Conservation (phyloP, 2,888 invertebrate genomes). For the Mimumesa dahlbomi region DNA sequence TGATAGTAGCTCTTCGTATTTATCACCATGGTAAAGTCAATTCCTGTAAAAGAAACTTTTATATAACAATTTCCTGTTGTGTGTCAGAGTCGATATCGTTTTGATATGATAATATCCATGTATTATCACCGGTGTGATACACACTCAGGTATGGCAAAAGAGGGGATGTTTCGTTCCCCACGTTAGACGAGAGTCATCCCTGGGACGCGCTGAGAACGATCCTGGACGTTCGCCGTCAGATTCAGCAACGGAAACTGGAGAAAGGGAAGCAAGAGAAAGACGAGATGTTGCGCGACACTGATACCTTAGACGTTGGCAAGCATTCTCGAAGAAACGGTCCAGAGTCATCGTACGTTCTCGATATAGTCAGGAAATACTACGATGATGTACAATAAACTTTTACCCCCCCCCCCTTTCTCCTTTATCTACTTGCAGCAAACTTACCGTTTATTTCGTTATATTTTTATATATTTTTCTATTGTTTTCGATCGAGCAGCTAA, state of each 20-base stretch:
- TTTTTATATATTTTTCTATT: neutral
- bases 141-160: conserved; percentile 70
- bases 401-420: neutral
- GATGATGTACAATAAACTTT: conserved; percentile 57
- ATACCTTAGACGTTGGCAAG: conserved; percentile 15
- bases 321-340: conserved; percentile 9
- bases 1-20: too few species aligned
- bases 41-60: too few species aligned
- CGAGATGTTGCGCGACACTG: conserved; percentile 27
- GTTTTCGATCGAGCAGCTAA: neutral
- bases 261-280: conserved; percentile 36
- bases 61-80: too few species aligned
- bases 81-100: too few species aligned
- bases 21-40: too few species aligned
- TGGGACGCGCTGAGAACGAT: conserved; percentile 58
- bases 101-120: too few species aligned
- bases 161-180: conserved; percentile 31
- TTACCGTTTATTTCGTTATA: neutral
- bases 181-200: conserved; percentile 30
- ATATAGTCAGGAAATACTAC: conserved; percentile 56
- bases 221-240: conserved; percentile 41
- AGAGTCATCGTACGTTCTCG: conserved; percentile 32
- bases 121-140: too few species aligned
- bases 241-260: conserved; percentile 40
- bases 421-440: conserved; percentile 2